A percentile compares a stretch with the other conserved stretches of the same genome.
Conservation (phyloP, 2,888 invertebrate species). For the Tethea ocularis region DNA sequence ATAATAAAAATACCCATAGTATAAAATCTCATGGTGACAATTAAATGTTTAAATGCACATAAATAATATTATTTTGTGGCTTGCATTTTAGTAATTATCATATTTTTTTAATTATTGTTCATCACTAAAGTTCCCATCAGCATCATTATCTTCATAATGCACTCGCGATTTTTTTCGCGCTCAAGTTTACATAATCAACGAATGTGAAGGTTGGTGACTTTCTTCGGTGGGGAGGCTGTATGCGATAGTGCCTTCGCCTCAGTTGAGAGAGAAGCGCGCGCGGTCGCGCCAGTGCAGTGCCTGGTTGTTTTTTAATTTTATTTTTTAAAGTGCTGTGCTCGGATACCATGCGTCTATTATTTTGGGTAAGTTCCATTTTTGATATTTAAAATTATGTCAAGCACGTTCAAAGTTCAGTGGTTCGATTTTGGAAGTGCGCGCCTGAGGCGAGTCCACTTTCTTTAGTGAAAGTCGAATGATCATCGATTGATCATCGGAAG, state of each 20-base stretch:
- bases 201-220: constrained; percentile 77
- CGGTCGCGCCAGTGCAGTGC: constrained; percentile 76
- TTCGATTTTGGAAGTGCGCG: constrained; percentile 20
- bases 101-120: neutral
- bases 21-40: no score
- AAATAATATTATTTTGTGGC: neutral
- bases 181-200: constrained; percentile 73
- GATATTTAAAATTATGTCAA: constrained; percentile 22
- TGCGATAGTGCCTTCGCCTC: constrained; percentile 47
- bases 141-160: constrained; percentile 58
- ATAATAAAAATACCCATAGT: no score
- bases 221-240: constrained; percentile 72
- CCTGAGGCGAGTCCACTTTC: constrained; percentile 53
- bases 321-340: constrained; percentile 67
- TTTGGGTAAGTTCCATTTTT: constrained; percentile 69
- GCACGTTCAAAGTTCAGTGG: neutral
- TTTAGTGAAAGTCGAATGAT: constrained; percentile 67
- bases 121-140: constrained; percentile 18
- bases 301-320: constrained; percentile 47
- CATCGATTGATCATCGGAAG: constrained; percentile 56
- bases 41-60: neutral
- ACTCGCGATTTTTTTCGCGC: constrained; percentile 62
- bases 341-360: constrained; percentile 79
- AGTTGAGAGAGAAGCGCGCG: constrained; percentile 72
- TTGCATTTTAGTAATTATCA: neutral